phyloP scores from a whole-genome alignment of 2,797 vertebrate species.

The Columba guinea region DNA sequence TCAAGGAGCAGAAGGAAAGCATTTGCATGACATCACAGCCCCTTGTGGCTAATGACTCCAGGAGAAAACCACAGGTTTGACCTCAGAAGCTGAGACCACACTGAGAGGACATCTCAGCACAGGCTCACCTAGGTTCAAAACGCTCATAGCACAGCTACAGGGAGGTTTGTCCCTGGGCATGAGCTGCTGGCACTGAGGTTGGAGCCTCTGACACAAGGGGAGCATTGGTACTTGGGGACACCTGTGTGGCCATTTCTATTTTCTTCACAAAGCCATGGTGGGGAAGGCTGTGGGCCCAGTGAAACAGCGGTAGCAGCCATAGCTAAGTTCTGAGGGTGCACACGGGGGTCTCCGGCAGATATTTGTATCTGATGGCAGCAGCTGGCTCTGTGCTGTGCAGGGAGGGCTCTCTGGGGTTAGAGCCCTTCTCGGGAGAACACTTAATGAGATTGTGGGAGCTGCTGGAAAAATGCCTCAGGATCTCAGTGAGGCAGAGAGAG shows the following conservation, averaged over 20 bases:
- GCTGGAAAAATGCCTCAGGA: slow-evolving; percentile 36
- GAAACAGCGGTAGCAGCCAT: neutral
- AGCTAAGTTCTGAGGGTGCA: neutral
- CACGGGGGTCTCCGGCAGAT: rapidly evolving
- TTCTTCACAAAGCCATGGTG: neutral
- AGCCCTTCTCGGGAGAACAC: neutral
- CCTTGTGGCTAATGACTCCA: neutral
- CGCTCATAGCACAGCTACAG: neutral
- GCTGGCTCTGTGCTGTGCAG: neutral
- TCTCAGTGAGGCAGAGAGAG: neutral
- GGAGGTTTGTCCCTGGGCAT: neutral
- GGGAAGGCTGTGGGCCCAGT: neutral
- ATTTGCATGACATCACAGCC: neutral
- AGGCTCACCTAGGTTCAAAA: neutral
- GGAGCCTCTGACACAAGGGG: neutral
- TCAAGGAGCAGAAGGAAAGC: neutral
- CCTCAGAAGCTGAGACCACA: neutral
- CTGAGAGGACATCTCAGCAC: neutral
- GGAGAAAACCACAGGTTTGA: neutral
- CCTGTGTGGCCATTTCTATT: neutral
- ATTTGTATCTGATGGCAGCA: neutral
- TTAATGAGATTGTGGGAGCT: neutral
- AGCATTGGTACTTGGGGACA: rapidly evolving
- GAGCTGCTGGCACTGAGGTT: neutral
- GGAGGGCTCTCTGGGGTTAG: neutral